phyloP scores from a whole-genome alignment of 92 coral and sea anemone species.

The Desmophyllum pertusum region DNA sequence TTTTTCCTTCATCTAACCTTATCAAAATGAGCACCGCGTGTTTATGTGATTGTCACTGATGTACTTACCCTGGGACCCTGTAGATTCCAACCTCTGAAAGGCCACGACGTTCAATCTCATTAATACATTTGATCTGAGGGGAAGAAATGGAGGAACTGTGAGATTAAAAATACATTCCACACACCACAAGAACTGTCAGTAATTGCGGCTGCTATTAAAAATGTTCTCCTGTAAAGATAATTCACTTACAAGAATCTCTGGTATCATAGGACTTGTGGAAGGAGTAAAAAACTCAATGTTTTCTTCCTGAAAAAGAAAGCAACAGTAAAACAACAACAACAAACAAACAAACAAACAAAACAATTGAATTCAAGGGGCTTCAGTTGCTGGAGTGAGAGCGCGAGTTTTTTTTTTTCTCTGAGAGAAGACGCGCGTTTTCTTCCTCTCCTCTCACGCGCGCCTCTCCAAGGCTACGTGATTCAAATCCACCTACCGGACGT shows the following conservation, averaged over 20 bases:
- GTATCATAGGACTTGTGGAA: constrained; percentile 87
- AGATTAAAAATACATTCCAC: background rate
- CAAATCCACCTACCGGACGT: constrained; percentile 66
- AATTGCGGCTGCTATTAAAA: background rate
- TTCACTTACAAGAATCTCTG: constrained; percentile 85
- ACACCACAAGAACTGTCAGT: background rate
- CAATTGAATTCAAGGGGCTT: background rate
- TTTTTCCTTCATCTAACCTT: no score
- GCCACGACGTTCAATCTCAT: constrained; percentile 94
- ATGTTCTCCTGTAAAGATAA: background rate
- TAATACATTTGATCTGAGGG: constrained; percentile 77
- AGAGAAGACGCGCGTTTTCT: no score
- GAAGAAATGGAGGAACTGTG: background rate
- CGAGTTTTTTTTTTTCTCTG: no score
- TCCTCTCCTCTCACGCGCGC: no score
- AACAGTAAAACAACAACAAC: no score
- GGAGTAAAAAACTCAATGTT: constrained; percentile 96
- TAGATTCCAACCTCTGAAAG: constrained; percentile 94
- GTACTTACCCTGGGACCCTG: constrained; percentile 92
- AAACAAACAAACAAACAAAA: no score
- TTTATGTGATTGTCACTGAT: background rate
- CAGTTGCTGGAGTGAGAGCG: background rate
- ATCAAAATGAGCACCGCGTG: no score
- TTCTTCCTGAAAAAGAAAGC: constrained; percentile 71
- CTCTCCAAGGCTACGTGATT: no score